These are phyloP conservation scores for Caenorhabditis uteleia DNA, from an alignment of 2,888 invertebrate genomes.

Conservation along the genomic window DNA sequence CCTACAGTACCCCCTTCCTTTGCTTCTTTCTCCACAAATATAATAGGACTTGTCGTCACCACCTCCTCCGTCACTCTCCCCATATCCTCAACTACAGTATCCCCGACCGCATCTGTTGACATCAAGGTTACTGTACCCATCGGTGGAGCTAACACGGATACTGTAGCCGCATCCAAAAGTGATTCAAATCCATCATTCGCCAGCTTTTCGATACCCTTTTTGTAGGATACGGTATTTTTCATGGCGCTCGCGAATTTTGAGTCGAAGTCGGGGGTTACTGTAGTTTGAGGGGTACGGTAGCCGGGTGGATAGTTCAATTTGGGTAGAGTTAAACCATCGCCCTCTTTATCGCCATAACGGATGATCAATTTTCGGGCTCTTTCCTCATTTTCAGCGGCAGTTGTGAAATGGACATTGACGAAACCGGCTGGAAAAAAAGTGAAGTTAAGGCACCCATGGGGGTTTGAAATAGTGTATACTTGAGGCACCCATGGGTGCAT, in stretches of 20 bases:
- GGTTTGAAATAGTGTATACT: too few relatives aligned
- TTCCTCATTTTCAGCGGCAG: conserved; percentile 29
- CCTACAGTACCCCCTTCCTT: too few relatives aligned
- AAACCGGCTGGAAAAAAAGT: conserved; percentile 16
- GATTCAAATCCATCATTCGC: conserved; percentile 43
- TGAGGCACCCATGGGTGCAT: too few relatives aligned
- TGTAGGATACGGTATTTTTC: conserved; percentile 39
- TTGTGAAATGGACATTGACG: conserved; percentile 42
- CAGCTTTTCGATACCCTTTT: conserved; percentile 24
- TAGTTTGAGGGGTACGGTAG: background rate
- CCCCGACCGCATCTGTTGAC: conserved; percentile 16
- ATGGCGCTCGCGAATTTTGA: conserved; percentile 42
- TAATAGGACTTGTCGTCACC: conserved; percentile 34
- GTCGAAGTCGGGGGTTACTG: conserved; percentile 29
- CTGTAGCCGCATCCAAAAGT: conserved; percentile 39
- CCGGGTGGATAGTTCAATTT: conserved; percentile 16
- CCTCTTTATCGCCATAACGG: conserved; percentile 23
- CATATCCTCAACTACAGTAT: conserved; percentile 18
- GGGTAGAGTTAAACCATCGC: too few relatives aligned
- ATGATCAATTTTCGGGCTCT: conserved; percentile 23
- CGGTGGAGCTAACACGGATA: conserved; percentile 20
- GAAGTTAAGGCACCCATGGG: too few relatives aligned
- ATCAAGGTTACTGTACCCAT: conserved; percentile 36
- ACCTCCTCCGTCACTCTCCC: conserved; percentile 20
- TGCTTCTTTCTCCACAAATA: conserved; percentile 35